These are phyloP conservation scores for Formicarius rufipectus DNA, from an alignment of 2,113 vertebrate genomes.

Conservation along the genomic window DNA sequence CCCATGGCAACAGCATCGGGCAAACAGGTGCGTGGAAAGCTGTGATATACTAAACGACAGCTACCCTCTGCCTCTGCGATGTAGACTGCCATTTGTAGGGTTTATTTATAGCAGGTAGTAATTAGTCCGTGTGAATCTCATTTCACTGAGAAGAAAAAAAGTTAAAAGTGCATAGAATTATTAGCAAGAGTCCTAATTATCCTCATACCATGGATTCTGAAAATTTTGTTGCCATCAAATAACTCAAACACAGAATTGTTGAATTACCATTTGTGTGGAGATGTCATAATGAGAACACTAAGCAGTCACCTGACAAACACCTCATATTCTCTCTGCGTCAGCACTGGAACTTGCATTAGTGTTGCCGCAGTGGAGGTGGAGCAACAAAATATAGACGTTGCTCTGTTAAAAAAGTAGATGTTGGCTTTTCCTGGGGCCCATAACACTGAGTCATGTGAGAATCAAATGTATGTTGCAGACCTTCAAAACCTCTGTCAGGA, in stretches of 20 bases:
- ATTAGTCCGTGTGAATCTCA: constrained; percentile 77
- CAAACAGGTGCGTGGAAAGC: constrained; percentile 78
- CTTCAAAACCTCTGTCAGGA: neutral
- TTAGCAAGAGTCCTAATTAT: constrained; percentile 77
- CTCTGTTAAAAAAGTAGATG: neutral
- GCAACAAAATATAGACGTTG: neutral
- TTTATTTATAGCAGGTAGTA: constrained; percentile 83
- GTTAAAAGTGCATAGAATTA: constrained; percentile 39
- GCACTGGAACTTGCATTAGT: neutral
- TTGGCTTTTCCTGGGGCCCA: neutral
- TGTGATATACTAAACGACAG: constrained; percentile 76
- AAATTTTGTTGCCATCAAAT: constrained; percentile 33
- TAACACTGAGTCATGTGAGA: neutral
- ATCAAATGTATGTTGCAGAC: fast-evolving
- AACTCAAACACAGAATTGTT: constrained; percentile 8
- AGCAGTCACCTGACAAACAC: neutral
- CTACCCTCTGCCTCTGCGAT: constrained; percentile 74
- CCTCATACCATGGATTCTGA: constrained; percentile 59
- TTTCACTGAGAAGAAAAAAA: constrained; percentile 53
- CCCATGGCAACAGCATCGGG: constrained; percentile 68
- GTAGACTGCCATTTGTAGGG: constrained; percentile 61
- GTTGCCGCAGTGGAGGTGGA: neutral
- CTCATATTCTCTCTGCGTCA: fast-evolving
- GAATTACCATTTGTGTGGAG: constrained; percentile 26
- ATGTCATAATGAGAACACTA: neutral